phyloP scores from a whole-genome alignment of 2,797 vertebrate genomes.

The Paramormyrops hopkinsi region DNA sequence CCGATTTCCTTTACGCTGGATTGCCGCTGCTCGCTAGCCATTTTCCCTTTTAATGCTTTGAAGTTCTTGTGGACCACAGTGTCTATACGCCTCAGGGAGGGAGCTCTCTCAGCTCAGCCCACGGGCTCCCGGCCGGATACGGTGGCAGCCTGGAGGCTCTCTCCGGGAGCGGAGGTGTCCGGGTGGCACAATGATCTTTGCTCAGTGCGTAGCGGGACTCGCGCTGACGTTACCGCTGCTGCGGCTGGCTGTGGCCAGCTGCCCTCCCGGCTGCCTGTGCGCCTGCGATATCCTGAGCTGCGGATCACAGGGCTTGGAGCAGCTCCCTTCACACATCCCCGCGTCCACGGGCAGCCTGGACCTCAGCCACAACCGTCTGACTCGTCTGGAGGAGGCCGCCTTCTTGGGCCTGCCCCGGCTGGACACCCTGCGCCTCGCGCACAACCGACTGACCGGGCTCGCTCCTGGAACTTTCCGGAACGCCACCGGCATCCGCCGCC shows the following conservation, averaged over 20 bases:
- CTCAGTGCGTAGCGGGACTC: conserved; percentile 34
- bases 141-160: neutral
- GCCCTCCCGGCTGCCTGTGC: conserved; percentile 76
- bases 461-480: conserved; percentile 66
- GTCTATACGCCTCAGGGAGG: neutral
- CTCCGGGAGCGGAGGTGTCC: conserved; percentile 19
- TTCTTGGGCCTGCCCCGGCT: conserved; percentile 66
- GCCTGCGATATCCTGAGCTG: conserved; percentile 82
- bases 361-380: conserved; percentile 79
- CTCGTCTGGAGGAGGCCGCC: conserved; percentile 62
- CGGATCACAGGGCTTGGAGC: conserved; percentile 58
- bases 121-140: neutral
- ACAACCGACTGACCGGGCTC: conserved; percentile 71
- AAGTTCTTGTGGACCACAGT: conserved; percentile 9
- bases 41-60: neutral
- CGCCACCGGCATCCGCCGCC: conserved; percentile 65
- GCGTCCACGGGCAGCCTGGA: conserved; percentile 67
- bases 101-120: neutral
- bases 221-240: conserved; percentile 48
- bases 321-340: conserved; percentile 62
- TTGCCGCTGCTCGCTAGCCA: neutral
- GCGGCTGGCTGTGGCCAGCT: conserved; percentile 40
- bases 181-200: conserved; percentile 47
- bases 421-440: conserved; percentile 66
- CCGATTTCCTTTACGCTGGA: neutral